Percentiles rank a stretch among this genome's conserved stretches.
Conservation (phyloP, 1,140 invertebrate species). For the Listronotus oregonensis region DNA sequence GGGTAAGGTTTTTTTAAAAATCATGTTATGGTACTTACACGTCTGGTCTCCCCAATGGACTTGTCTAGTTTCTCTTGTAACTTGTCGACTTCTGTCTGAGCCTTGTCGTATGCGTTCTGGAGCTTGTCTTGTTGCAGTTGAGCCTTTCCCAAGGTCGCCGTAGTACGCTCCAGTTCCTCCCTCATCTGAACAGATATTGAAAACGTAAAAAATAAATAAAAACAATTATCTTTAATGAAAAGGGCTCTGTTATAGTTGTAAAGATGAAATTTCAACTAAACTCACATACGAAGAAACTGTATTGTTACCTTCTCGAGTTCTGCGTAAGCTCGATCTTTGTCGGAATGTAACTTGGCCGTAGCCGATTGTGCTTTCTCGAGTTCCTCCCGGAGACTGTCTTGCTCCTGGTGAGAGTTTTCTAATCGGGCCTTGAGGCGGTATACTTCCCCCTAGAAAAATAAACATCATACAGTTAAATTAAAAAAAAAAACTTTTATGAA, state of each 20-base stretch:
- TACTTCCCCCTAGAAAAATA: constrained; percentile 76
- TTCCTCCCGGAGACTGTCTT: constrained; percentile 89
- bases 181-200: constrained; percentile 51
- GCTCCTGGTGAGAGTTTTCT: constrained; percentile 92
- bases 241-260: too few relatives aligned
- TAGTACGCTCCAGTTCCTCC: constrained; percentile 87
- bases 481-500: too few relatives aligned
- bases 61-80: constrained; percentile 86
- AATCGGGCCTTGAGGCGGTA: constrained; percentile 90
- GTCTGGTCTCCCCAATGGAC: constrained; percentile 76
- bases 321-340: constrained; percentile 81
- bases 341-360: constrained; percentile 80
- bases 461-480: too few relatives aligned
- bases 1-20: too few relatives aligned
- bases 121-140: constrained; percentile 89
- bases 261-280: too few relatives aligned
- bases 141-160: constrained; percentile 85
- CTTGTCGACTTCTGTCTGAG: constrained; percentile 89
- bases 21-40: too few relatives aligned
- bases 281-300: too few relatives aligned
- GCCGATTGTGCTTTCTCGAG: constrained; percentile 78
- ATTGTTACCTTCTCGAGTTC: constrained; percentile 79
- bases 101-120: constrained; percentile 83
- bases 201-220: too few relatives aligned
- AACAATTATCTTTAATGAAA: too few relatives aligned